Percentiles rank a stretch among this genome's conserved stretches.
Conservation (phyloP, 2,113 vertebrate species). For the Trematocara nigrifrons region DNA sequence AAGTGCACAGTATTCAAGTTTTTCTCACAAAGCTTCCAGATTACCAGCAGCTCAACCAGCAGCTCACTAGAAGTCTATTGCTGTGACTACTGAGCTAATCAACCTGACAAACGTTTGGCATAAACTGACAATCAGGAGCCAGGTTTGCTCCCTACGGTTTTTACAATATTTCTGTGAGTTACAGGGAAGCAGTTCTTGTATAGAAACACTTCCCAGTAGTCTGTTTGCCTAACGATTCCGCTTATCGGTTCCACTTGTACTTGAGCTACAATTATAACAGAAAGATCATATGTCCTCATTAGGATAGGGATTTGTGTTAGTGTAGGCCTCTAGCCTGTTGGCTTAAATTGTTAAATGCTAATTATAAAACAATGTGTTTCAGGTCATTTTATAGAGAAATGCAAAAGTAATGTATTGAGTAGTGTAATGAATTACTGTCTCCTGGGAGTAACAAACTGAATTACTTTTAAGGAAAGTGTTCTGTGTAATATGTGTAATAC, state of each 20-base stretch:
- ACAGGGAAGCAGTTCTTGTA: neutral
- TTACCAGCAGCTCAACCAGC: neutral
- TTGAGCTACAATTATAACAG: neutral
- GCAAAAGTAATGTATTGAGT: neutral
- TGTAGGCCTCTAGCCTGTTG: neutral
- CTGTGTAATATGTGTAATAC: neutral
- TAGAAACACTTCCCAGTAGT: neutral
- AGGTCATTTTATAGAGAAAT: neutral
- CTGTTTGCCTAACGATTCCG: neutral
- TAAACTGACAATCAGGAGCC: neutral
- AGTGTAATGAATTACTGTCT: neutral
- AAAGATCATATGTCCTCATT: neutral
- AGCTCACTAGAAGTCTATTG: neutral
- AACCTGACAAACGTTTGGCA: conserved; percentile 21
- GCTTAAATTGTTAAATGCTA: neutral
- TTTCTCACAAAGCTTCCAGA: neutral
- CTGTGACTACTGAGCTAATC: conserved; percentile 4
- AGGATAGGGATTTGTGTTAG: neutral
- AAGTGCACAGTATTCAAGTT: neutral
- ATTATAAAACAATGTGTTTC: neutral
- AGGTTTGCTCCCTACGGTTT: conserved; percentile 12
- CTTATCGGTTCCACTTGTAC: neutral
- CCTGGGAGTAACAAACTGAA: neutral
- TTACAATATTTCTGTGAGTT: neutral
- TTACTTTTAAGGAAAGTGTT: neutral